These are phyloP conservation scores for Gerosis bhagava DNA, from an alignment of 2,888 invertebrate species.

Conservation along the genomic window DNA sequence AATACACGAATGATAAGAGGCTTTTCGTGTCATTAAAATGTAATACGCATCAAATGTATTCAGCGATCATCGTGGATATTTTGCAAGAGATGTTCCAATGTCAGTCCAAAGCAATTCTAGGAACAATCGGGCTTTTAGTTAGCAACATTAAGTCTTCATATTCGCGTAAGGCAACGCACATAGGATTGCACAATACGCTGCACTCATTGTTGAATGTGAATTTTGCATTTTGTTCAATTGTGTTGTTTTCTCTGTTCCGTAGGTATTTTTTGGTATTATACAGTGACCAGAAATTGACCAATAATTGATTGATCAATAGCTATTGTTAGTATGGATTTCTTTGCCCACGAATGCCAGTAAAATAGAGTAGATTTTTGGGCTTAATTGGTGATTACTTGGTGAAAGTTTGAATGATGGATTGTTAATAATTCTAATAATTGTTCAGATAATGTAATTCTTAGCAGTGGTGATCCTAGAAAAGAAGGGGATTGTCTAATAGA, in stretches of 20 bases:
- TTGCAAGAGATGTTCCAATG: constrained; percentile 15
- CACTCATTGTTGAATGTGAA: constrained; percentile 1
- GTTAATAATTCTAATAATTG: too few species aligned
- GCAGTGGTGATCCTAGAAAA: too few species aligned
- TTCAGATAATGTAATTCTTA: too few species aligned
- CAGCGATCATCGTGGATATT: constrained; percentile 12
- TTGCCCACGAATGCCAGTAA: too few species aligned
- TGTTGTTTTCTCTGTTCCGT: too few species aligned
- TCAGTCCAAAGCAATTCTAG: constrained; percentile 9
- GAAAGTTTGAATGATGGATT: too few species aligned
- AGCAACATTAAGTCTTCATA: constrained; percentile 1
- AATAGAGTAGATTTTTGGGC: too few species aligned
- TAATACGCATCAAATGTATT: constrained; percentile 14
- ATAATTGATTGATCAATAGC: too few species aligned
- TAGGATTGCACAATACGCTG: background rate
- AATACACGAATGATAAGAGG: constrained; percentile 17
- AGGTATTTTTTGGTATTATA: background rate
- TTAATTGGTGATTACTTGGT: too few species aligned
- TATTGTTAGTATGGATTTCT: too few species aligned
- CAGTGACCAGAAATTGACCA: too few species aligned
- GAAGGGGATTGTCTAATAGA: too few species aligned
- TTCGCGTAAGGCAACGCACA: background rate
- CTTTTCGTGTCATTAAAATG: constrained; percentile 20
- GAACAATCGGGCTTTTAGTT: constrained; percentile 7
- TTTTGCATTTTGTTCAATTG: constrained; percentile 13